Evolutionary conservation across 2,888 invertebrate genomes (phyloP).

Genomic region (Chironomus riparius): DNA sequence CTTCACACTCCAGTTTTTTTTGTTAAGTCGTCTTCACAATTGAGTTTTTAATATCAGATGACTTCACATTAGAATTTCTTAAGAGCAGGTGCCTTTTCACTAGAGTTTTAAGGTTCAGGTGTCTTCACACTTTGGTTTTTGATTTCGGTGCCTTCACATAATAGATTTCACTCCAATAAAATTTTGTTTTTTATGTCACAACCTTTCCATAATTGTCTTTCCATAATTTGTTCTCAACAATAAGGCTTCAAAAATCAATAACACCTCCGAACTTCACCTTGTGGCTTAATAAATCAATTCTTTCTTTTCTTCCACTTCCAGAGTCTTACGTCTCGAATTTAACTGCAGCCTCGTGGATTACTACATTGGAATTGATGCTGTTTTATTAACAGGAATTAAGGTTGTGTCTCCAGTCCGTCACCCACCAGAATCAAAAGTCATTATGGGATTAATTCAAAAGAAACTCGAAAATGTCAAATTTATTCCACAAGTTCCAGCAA

Average conservation of each 20-base stretch:
- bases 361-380: slow-evolving; percentile 81
- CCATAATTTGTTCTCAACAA: no score
- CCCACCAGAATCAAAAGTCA: slow-evolving; percentile 29
- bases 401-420: slow-evolving; percentile 27
- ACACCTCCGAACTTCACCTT: neutral
- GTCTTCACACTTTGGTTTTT: no score
- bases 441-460: slow-evolving; percentile 37
- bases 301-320: slow-evolving; percentile 35
- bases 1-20: no score
- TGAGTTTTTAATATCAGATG: no score
- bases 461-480: slow-evolving; percentile 40
- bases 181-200: no score
- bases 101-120: no score
- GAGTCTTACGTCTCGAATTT: slow-evolving; percentile 74
- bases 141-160: no score
- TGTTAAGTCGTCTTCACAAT: no score
- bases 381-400: slow-evolving; percentile 61
- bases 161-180: no score
- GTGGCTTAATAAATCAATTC: slow-evolving; percentile 1
- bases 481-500: slow-evolving; percentile 34
- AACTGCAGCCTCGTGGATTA: slow-evolving; percentile 72
- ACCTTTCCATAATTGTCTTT: no score
- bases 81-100: no score
- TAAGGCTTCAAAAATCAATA: neutral
- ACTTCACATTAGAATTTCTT: no score